Evolutionary conservation across 2,888 invertebrate genomes (phyloP).

Genomic region (Dugesia japonica): DNA sequence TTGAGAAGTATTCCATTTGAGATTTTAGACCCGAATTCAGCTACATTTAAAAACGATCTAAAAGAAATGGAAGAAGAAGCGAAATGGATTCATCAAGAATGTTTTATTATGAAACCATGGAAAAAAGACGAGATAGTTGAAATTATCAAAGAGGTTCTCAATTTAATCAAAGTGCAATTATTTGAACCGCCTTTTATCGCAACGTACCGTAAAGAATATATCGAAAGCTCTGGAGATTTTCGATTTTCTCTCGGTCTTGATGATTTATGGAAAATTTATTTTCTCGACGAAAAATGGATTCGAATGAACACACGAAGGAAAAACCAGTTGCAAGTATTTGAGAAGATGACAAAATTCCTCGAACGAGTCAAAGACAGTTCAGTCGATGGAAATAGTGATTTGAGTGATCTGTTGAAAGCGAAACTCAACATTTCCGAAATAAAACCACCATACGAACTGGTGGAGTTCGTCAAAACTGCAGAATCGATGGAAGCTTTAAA

Average conservation of each 20-base stretch:
- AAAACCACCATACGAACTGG: constrained; percentile 66
- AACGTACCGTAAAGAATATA: constrained; percentile 91
- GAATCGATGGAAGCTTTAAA: constrained; percentile 65
- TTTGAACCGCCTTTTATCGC: constrained; percentile 69
- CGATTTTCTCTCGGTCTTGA: constrained; percentile 59
- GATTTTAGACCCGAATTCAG: constrained; percentile 4
- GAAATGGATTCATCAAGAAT: constrained; percentile 75
- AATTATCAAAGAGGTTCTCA: constrained; percentile 11
- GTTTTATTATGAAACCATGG: neutral
- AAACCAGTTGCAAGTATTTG: constrained; percentile 54
- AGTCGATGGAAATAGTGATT: neutral
- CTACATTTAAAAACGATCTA: constrained; percentile 27
- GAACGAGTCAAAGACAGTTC: constrained; percentile 6
- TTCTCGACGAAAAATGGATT: constrained; percentile 64
- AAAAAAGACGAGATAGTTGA: neutral
- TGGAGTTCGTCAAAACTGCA: constrained; percentile 39
- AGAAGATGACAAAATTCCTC: neutral
- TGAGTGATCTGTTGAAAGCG: constrained; percentile 38
- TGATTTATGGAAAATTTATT: constrained; percentile 93
- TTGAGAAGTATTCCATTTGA: constrained; percentile 44
- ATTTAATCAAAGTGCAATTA: neutral
- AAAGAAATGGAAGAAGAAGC: constrained; percentile 75
- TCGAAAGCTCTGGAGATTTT: constrained; percentile 62
- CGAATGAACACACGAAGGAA: constrained; percentile 63
- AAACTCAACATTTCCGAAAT: constrained; percentile 54